Conservation (phyloP, 2,888 invertebrate genomes). For the Lasioglossum oenotherae region DNA sequence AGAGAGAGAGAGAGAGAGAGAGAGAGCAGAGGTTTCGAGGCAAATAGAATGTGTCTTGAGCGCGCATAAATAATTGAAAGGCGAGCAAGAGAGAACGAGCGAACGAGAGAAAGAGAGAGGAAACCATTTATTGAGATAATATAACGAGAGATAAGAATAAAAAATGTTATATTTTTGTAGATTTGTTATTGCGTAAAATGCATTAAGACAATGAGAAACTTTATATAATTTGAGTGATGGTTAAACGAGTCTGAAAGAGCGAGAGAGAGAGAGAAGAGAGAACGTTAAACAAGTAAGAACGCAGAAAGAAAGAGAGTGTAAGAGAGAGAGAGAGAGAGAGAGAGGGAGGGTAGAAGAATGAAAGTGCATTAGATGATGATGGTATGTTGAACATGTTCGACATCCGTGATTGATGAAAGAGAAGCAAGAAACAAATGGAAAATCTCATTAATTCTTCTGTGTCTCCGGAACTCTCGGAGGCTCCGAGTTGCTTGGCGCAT, state of each 20-base stretch:
- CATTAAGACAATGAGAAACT: constrained; percentile 83
- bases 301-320: constrained; percentile 21
- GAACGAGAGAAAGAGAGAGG: constrained; percentile 31
- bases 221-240: constrained; percentile 76
- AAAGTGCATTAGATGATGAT: constrained; percentile 64
- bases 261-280: not conserved
- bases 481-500: constrained; percentile 52
- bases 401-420: constrained; percentile 56
- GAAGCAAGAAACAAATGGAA: constrained; percentile 17
- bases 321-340: not conserved
- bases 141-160: constrained; percentile 79
- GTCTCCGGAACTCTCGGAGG: constrained; percentile 60
- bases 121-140: constrained; percentile 80
- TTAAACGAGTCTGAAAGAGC: constrained; percentile 65
- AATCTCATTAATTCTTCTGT: constrained; percentile 62
- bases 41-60: constrained; percentile 56
- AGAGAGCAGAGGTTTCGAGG: constrained; percentile 36
- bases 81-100: constrained; percentile 59
- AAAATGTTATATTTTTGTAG: constrained; percentile 84
- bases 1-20: constrained; percentile 42
- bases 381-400: constrained; percentile 58
- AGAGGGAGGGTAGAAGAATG: constrained; percentile 22
- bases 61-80: constrained; percentile 62
- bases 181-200: constrained; percentile 84
- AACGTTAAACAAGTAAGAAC: constrained; percentile 6